These are phyloP conservation scores for Lepidurus arcticus DNA, from an alignment of 1,140 invertebrate species.

Conservation along the genomic window DNA sequence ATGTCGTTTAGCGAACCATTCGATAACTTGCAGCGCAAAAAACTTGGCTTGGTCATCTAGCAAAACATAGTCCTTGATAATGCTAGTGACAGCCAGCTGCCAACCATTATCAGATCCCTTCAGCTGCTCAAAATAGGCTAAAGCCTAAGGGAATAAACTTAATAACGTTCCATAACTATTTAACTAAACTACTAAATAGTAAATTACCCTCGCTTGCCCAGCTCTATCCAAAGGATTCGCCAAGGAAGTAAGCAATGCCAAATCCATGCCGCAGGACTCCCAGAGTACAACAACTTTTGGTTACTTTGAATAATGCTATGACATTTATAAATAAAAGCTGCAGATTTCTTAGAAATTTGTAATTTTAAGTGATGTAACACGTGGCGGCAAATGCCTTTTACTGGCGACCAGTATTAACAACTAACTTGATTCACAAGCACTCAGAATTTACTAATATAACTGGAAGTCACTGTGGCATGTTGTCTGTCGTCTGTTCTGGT, in stretches of 20 bases:
- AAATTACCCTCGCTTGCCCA: slow-evolving; percentile 28
- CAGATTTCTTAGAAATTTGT: neutral
- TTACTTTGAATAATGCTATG: neutral
- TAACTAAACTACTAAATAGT: neutral
- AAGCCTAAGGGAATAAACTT: slow-evolving; percentile 40
- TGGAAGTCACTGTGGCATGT: neutral
- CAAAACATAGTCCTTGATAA: slow-evolving; percentile 50
- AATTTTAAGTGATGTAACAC: neutral
- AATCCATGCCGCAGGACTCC: slow-evolving; percentile 24
- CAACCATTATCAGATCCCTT: slow-evolving; percentile 49
- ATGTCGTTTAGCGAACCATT: slow-evolving; percentile 46
- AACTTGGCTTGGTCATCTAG: slow-evolving; percentile 49
- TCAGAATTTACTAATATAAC: neutral
- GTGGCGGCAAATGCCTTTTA: neutral
- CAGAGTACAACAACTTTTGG: neutral
- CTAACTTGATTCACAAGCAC: neutral
- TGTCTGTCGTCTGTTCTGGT: neutral
- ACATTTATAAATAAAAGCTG: neutral
- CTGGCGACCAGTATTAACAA: neutral
- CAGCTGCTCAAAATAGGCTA: slow-evolving; percentile 51
- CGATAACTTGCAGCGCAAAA: slow-evolving; percentile 52
- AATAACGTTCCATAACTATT: neutral
- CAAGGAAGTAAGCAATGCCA: slow-evolving; percentile 27
- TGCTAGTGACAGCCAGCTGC: slow-evolving; percentile 46
- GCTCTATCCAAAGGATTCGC: slow-evolving; percentile 27